Evolutionary conservation across 2,888 invertebrate genomes (phyloP).

Genomic region (Craniophora ligustri): DNA sequence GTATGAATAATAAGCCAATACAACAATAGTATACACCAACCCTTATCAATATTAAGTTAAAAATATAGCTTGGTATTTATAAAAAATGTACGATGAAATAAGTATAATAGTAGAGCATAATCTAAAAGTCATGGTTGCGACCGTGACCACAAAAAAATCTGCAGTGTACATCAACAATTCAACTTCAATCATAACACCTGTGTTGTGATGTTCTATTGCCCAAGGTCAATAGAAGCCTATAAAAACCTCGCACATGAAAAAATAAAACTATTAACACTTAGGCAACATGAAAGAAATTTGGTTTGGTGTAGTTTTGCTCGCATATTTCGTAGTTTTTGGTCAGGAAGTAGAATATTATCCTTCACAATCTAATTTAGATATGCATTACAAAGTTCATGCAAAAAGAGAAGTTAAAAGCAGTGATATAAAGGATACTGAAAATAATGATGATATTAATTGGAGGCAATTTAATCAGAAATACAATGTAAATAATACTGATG

Average conservation of each 20-base stretch:
- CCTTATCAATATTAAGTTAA: not conserved
- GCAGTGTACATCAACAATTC: conserved; percentile 77
- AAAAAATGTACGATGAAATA: conserved; percentile 23
- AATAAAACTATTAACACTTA: conserved; percentile 15
- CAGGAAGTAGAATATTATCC: conserved; percentile 75
- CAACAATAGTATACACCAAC: not conserved
- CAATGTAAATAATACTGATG: conserved; percentile 17
- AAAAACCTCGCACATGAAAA: conserved; percentile 55
- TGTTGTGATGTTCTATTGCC: conserved; percentile 63
- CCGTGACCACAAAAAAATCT: conserved; percentile 63
- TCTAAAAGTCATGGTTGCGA: conserved; percentile 63
- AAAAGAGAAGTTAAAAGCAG: conserved; percentile 41
- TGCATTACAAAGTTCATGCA: conserved; percentile 10
- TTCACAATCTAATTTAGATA: conserved; percentile 59
- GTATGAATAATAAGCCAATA: no score
- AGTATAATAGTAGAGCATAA: conserved; percentile 25
- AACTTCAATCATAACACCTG: conserved; percentile 87
- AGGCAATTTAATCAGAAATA: conserved; percentile 27
- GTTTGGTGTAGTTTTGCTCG: conserved; percentile 19
- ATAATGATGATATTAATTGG: conserved; percentile 10
- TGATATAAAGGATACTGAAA: conserved; percentile 1
- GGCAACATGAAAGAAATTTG: conserved; percentile 37
- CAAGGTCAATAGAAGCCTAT: conserved; percentile 71
- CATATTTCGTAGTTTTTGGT: conserved; percentile 31
- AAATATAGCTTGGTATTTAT: conserved; percentile 27